Percentiles rank a stretch among this genome's conserved stretches.
phyloP scores from a whole-genome alignment of 2,113 vertebrate species.

The Vimba vimba region DNA sequence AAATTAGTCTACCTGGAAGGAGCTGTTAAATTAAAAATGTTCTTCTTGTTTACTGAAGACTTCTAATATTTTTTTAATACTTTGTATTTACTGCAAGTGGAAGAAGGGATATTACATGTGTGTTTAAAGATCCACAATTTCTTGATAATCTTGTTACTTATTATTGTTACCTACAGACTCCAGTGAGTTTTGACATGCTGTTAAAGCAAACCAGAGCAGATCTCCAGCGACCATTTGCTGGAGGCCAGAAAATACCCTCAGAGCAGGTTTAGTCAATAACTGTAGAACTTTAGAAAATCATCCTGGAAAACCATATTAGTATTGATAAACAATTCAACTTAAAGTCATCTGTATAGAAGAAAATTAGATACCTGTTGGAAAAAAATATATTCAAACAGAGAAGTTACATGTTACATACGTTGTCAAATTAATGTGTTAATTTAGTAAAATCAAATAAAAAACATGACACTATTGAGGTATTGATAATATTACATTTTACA shows the following conservation, averaged over 20 bases:
- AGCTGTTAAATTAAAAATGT: neutral
- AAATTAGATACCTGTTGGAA: neutral
- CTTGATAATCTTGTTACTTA: neutral
- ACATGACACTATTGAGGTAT: neutral
- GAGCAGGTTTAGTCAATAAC: neutral
- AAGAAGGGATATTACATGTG: neutral
- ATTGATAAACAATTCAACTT: slow-evolving; percentile 17
- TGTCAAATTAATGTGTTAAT: neutral
- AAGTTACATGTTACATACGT: neutral
- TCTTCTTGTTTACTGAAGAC: neutral
- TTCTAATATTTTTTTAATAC: neutral
- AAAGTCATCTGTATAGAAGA: too few species aligned
- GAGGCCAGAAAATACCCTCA: neutral
- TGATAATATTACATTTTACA: neutral
- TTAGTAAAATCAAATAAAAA: neutral
- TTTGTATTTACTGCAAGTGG: neutral
- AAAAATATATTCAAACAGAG: neutral
- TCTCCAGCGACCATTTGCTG: neutral
- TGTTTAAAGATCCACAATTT: neutral
- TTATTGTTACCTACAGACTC: neutral
- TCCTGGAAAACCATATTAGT: neutral
- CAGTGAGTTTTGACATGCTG: neutral
- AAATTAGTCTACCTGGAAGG: slow-evolving; percentile 26
- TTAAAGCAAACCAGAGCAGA: neutral
- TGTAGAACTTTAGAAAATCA: neutral